Evolutionary conservation across 2,797 vertebrate genomes (phyloP).

Genomic region (Enteromius unitaeniatus): DNA sequence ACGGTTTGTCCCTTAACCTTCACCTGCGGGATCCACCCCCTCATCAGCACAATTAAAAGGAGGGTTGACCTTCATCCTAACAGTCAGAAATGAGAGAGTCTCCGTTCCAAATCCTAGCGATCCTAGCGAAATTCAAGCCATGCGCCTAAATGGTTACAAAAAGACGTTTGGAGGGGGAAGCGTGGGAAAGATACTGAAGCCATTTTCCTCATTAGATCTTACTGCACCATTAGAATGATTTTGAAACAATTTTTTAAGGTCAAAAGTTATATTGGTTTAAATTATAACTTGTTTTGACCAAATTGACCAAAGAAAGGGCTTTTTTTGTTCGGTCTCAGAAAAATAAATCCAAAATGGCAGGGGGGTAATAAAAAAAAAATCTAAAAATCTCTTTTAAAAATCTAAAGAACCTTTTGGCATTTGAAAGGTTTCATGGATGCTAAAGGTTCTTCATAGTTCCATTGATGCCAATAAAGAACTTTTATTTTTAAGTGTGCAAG

Average conservation of each 20-base stretch:
- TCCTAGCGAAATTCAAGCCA: too few species aligned
- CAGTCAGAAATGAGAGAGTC: constrained; percentile 11
- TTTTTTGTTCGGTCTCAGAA: not conserved
- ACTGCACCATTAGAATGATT: not conserved
- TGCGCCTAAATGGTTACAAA: not conserved
- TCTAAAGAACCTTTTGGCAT: not conserved
- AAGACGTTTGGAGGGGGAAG: not conserved
- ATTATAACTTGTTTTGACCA: not conserved
- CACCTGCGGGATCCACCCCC: constrained; percentile 43
- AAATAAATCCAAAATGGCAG: not conserved
- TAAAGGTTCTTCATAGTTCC: not conserved
- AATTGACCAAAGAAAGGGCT: not conserved
- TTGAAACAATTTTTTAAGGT: not conserved
- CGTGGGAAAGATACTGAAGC: not conserved
- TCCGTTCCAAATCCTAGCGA: not conserved
- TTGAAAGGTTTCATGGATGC: not conserved
- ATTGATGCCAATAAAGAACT: not conserved
- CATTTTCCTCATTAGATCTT: not conserved
- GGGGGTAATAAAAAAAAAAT: too few species aligned
- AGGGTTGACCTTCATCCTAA: constrained; percentile 38
- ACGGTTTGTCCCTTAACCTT: constrained; percentile 46
- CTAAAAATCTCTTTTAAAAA: too few species aligned
- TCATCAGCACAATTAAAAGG: constrained; percentile 40
- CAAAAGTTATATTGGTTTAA: not conserved
- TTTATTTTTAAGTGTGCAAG: not conserved